These are phyloP conservation scores for Poecilia picta DNA, from an alignment of 2,797 vertebrate species.

Conservation along the genomic window DNA sequence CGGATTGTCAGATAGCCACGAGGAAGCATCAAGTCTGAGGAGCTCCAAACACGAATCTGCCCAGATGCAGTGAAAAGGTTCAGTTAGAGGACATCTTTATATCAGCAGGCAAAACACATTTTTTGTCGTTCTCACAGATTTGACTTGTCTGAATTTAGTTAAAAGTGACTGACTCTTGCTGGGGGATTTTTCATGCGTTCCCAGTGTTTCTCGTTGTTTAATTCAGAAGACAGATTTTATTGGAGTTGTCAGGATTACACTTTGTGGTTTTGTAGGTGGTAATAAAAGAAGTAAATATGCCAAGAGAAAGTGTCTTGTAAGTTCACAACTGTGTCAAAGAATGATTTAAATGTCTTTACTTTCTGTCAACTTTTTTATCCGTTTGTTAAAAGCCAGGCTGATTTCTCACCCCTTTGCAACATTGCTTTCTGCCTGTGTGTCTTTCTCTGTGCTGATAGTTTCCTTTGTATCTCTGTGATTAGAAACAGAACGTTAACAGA, in stretches of 20 bases:
- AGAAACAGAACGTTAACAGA: neutral
- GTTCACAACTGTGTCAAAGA: neutral
- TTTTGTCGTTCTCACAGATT: slow-evolving; percentile 83
- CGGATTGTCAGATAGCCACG: slow-evolving; percentile 55
- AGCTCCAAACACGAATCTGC: slow-evolving; percentile 23
- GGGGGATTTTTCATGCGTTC: slow-evolving; percentile 30
- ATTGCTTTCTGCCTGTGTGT: neutral
- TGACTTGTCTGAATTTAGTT: slow-evolving; percentile 75
- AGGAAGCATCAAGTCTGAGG: slow-evolving; percentile 43
- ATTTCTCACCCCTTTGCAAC: neutral
- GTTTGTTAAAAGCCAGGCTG: neutral
- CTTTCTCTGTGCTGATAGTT: neutral
- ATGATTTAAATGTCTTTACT: neutral
- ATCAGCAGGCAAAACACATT: slow-evolving; percentile 83
- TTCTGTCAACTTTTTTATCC: neutral
- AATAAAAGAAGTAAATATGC: neutral
- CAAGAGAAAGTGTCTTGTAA: neutral
- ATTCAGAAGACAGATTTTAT: slow-evolving; percentile 63
- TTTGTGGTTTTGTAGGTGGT: neutral
- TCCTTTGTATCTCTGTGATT: neutral
- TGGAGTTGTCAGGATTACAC: slow-evolving; percentile 61
- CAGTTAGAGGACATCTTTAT: slow-evolving; percentile 73
- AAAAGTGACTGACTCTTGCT: slow-evolving; percentile 68
- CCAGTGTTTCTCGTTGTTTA: slow-evolving; percentile 68
- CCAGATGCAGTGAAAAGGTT: slow-evolving; percentile 57